Conservation (phyloP, 2,797 vertebrate genomes). For the Microcaecilia unicolor region DNA sequence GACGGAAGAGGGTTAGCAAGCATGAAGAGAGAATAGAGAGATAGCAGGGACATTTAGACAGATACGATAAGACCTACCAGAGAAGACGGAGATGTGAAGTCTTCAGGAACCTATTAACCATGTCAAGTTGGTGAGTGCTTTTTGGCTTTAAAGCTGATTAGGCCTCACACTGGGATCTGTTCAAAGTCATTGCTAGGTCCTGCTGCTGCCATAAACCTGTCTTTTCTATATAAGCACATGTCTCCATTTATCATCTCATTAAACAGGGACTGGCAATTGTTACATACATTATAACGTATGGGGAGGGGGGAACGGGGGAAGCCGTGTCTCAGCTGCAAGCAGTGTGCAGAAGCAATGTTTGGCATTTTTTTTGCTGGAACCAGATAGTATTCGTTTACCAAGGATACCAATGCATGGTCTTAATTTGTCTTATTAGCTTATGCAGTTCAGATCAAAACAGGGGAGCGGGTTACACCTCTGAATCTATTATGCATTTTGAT, state of each 20-base stretch:
- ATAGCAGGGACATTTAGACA: not conserved
- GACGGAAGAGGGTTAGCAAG: not conserved
- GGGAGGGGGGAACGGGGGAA: too few species aligned
- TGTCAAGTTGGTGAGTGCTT: not conserved
- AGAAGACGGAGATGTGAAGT: not conserved
- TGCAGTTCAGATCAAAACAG: slow-evolving; percentile 1
- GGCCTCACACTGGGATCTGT: accelerated
- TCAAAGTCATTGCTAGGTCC: not conserved
- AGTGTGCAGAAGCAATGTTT: too few species aligned
- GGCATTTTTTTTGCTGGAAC: not conserved
- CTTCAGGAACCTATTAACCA: not conserved
- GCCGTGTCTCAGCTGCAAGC: too few species aligned
- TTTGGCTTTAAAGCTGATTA: not conserved
- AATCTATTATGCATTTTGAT: too few species aligned
- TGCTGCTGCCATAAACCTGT: not conserved
- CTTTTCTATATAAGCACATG: not conserved
- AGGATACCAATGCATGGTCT: not conserved
- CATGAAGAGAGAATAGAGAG: not conserved
- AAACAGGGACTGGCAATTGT: too few species aligned
- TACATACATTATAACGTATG: too few species aligned
- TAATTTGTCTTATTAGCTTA: slow-evolving; percentile 2
- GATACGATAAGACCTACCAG: not conserved
- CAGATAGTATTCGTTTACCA: too few species aligned
- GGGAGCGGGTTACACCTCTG: slow-evolving; percentile 7
- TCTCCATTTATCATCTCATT: not conserved